Base-by-base conservation (phyloP, 2,113 vertebrate species). In the Columba livia region DNA sequence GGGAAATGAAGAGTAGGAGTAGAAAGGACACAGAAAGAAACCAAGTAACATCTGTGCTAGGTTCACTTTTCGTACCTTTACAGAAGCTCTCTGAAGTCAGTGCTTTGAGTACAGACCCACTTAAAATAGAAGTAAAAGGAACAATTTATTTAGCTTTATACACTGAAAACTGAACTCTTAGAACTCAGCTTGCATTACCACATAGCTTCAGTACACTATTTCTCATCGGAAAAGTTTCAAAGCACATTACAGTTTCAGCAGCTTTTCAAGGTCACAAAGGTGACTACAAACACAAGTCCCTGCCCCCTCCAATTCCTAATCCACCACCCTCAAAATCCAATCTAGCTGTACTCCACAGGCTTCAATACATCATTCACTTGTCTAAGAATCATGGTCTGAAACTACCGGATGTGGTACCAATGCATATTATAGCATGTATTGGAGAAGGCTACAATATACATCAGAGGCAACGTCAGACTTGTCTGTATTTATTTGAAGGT, bases 191-290 rank as follows among this genome's bases (percentile, higher is more conserved):
- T 19, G 7, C 62, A 64, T 36, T 78, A 85, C 47, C 29, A 42
- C 62, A 31, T 0, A 60, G 42, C 47, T 89, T 80, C 58, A 85
- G 75, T 32, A 56, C 26, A 57, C 21, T 42, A 91, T 29, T 88
- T 88, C 42, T 75, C 74, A 73, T 38, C 51, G 60, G 47, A 56
- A 48, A 87, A 80, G 77, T 91, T 73, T 36, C 71, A 77, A 91
- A 85, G 78, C 50, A 85, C n/a, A 32, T 82, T 28, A 81, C 40
- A 62, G 62, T 87, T 95, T 69, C 85, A 74, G 51, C 71, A 83
- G 82, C 67, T 95, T 95, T 91, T 73, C 85, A 93, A 85, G 91
- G 94, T 93, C 91, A 95, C 38, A 48, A 88, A 48, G 75, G 38
- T 3, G 4, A 77, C 51, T 51, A 40, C 74, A 93, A 85, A 86